Conservation (phyloP, 2,888 invertebrate species). For the Meta bourneti region DNA sequence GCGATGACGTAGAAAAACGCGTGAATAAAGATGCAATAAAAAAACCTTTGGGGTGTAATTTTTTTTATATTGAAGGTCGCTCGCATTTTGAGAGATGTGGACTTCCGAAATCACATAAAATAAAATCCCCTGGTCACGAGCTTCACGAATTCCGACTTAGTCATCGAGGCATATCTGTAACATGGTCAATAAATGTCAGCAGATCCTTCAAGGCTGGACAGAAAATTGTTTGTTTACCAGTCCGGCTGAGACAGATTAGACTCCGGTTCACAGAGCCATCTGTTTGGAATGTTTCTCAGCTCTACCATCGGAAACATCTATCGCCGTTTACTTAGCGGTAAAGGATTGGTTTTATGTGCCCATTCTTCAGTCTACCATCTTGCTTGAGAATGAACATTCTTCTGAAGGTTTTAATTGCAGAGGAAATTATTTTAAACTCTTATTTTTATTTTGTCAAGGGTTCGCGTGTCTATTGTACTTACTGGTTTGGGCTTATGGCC, state of each 20-base stretch:
- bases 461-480: too few species aligned
- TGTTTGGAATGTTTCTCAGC: not conserved
- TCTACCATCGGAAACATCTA: not conserved
- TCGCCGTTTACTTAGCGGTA: not conserved
- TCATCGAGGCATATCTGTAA: not conserved
- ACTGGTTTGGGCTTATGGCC: too few species aligned
- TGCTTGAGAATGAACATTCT: too few species aligned
- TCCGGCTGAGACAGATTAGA: not conserved
- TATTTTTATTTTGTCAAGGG: too few species aligned
- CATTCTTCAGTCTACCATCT: too few species aligned
- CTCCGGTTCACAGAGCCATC: not conserved
- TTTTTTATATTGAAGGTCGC: not conserved
- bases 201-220: not conserved
- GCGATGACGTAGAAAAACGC: not conserved
- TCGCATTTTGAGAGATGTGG: not conserved
- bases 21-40: not conserved
- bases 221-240: not conserved
- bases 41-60: not conserved
- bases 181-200: not conserved
- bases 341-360: not conserved
- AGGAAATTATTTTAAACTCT: too few species aligned
- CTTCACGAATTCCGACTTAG: constrained; percentile 4
- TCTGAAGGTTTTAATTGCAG: too few species aligned
- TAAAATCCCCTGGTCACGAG: constrained; percentile 12
- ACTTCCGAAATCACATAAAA: not conserved